Conservation (phyloP, 2,888 invertebrate genomes). For the Limnephilus rhombicus region DNA sequence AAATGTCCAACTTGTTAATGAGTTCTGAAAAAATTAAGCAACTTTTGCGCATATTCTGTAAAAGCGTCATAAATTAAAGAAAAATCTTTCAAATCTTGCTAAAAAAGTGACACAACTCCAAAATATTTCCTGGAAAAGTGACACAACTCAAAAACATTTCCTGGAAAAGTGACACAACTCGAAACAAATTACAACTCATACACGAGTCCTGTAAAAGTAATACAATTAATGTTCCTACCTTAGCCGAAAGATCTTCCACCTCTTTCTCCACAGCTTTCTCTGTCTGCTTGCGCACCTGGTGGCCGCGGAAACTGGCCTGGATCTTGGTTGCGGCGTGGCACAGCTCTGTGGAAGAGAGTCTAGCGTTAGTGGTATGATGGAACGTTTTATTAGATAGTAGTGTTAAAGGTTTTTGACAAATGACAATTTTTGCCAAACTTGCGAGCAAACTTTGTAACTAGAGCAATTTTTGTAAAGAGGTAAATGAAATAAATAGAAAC, state of each 20-base stretch:
- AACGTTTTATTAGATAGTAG: not conserved
- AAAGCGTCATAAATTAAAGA: not conserved
- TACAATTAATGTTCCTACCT: constrained; percentile 67
- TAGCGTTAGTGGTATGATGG: not conserved
- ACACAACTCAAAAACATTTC: not conserved
- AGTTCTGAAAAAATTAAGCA: no score
- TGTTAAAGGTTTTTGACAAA: not conserved
- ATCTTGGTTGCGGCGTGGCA: constrained; percentile 93
- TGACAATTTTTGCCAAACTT: no score
- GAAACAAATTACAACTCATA: not conserved
- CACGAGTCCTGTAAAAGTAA: not conserved
- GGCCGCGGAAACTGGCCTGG: constrained; percentile 94
- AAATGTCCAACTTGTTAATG: no score
- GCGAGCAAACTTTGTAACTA: no score
- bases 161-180: not conserved
- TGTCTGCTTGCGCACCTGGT: constrained; percentile 88
- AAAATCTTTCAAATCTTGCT: no score
- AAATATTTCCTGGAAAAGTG: not conserved
- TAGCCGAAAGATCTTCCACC: constrained; percentile 77
- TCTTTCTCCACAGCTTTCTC: constrained; percentile 70
- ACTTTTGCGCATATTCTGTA: not conserved
- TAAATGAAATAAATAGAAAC: no score
- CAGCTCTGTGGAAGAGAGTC: constrained; percentile 80
- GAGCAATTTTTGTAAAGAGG: no score
- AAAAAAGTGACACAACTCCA: not conserved